phyloP scores from a whole-genome alignment of 2,888 invertebrate genomes.

The Apotomis betuletana region DNA sequence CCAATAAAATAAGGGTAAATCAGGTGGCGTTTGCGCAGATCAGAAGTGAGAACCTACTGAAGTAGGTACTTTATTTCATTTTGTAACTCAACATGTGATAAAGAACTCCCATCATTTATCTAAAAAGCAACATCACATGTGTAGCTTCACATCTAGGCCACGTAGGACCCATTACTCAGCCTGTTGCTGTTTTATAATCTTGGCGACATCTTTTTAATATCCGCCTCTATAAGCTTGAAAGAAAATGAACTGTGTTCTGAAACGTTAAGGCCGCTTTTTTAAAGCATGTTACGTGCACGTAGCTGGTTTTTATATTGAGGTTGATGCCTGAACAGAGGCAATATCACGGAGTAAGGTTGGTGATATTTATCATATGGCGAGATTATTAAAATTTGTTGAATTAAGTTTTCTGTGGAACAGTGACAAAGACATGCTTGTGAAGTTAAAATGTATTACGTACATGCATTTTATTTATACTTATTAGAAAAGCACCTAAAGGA shows the following conservation, averaged over 20 bases:
- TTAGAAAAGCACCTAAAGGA: too few relatives aligned
- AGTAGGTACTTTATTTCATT: too few relatives aligned
- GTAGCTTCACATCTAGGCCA: conserved; percentile 10
- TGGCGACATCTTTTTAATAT: conserved; percentile 18
- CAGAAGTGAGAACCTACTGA: too few relatives aligned
- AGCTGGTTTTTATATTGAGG: neutral
- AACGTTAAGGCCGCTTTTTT: neutral
- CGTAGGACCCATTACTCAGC: conserved; percentile 19
- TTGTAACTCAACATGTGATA: too few relatives aligned
- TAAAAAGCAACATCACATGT: conserved; percentile 1
- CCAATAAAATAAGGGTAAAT: too few relatives aligned
- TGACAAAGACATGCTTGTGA: too few relatives aligned
- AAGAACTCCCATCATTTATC: neutral
- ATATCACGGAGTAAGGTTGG: conserved; percentile 8
- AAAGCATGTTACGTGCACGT: neutral
- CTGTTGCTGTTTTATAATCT: conserved; percentile 31
- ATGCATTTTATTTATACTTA: too few relatives aligned
- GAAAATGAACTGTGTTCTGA: neutral
- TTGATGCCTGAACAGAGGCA: conserved; percentile 4
- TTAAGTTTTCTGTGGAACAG: neutral
- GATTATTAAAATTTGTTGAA: neutral
- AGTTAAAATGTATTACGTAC: too few relatives aligned
- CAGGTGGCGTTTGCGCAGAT: too few relatives aligned
- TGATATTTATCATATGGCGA: conserved; percentile 6
- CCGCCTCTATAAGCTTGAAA: neutral